Evolutionary conservation across 2,888 invertebrate species (phyloP), one percentile per base, ranked within the genome.

Genomic region (Monoplex corrugatus): DNA sequence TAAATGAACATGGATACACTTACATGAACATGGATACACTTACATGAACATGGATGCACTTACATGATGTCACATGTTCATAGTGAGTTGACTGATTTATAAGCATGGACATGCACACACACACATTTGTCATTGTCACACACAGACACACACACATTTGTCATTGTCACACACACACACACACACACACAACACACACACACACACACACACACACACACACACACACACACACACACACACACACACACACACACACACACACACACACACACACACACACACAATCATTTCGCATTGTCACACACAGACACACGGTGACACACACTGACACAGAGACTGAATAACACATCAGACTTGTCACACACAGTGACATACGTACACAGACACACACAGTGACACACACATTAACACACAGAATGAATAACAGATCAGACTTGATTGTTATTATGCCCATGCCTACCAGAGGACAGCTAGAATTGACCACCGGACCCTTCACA

Each of bases 401-500:
- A 32, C 78, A 87, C 78, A 87, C 50, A 63, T 50, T 50, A 50
- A 19, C 50, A n/a, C 1, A 19, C 3, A 19, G 35, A 32, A 6
- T 63, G 23, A 68, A 43, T 44, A 63, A 68, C 50, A 35, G 28
- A 50, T 32, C 35, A 32, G 0, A n/a, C 57, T 44, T 80, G 32
- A 50, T 86, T 88, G 83, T 78, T 16, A 78, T 78, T 16, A 78
- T 68, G 38, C 50, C 57, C 89, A 90, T 78, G 40, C 78, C 35
- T 91, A 95, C 78, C 78, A 78, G 78, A 91, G 93, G 94, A 83
- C 94, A 93, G 86, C 91, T 94, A 87, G 94, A 95, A 90, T 91
- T 95, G n/a, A 91, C 91, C 50, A 90, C 90, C 78, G 93, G 94
- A 44, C 95, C 95, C 32, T 95, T 95, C 91, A 95, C 95, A 35